phyloP scores from a whole-genome alignment of 2,888 invertebrate species.

The Napeogenes sylphis region DNA sequence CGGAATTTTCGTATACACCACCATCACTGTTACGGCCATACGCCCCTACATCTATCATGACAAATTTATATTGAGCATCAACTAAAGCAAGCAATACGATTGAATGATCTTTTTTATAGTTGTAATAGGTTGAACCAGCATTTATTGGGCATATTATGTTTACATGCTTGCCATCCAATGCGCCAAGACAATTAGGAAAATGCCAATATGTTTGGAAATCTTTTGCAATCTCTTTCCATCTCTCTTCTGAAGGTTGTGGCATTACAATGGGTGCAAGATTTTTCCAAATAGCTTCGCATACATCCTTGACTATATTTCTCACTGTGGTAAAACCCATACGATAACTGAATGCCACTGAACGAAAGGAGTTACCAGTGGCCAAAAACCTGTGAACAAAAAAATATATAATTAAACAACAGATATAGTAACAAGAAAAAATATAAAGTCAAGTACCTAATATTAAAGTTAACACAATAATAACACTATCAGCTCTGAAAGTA shows the following conservation, averaged over 20 bases:
- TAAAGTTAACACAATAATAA: too few species aligned
- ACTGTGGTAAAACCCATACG: conserved; percentile 29
- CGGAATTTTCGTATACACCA: too few species aligned
- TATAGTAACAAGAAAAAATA: too few species aligned
- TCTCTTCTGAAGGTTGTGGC: conserved; percentile 29
- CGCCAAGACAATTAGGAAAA: too few species aligned
- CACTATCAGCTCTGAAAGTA: too few species aligned
- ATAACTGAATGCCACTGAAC: conserved; percentile 37
- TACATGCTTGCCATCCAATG: too few species aligned
- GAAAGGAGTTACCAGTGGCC: conserved; percentile 34
- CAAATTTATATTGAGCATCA: conserved; percentile 33
- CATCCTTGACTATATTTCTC: conserved; percentile 26
- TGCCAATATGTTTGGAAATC: conserved; percentile 26
- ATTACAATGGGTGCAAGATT: conserved; percentile 33
- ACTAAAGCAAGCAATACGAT: conserved; percentile 33
- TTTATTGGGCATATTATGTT: too few species aligned
- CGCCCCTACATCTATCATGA: conserved; percentile 31
- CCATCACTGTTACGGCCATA: conserved; percentile 28
- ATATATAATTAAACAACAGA: conserved; percentile 3
- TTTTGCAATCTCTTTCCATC: conserved; percentile 28
- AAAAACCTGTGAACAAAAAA: conserved; percentile 32
- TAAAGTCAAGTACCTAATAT: too few species aligned
- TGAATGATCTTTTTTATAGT: conserved; percentile 33
- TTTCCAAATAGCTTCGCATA: conserved; percentile 38
- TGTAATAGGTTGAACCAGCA: conserved; percentile 30